Base-by-base conservation (phyloP, 2,888 invertebrate species). In the Atrina japonica region DNA sequence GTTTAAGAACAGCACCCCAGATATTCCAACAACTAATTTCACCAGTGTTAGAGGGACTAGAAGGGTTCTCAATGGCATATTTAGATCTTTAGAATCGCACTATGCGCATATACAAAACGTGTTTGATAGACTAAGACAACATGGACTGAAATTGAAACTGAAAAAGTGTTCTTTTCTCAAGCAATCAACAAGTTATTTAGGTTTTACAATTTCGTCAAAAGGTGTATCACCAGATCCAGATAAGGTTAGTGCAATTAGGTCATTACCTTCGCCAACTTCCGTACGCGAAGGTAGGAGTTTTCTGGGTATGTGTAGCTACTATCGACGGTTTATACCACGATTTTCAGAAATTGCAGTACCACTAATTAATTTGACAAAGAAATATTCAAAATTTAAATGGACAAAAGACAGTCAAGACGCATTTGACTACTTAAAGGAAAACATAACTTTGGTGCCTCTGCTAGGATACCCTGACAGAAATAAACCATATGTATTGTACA, bases 1-100 rank as follows among this genome's bases (percentile, higher is more conserved):
- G n/a, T n/a, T 50, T 73, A 29, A 25, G 45, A 0, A 78, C 69
- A 65, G 72, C 70, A 0, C 71, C 78, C 3, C 23, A 50, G 2
- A 27, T 64, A 14, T 66, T 73, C 43, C 69, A 69, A 50, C 52
- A 66, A 45, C 41, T 76, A 9, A 66, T 78, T 65, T 21, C 43
- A 7, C 50, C 52, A 41, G 76, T 70, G 11, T 56, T 78, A 9
- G 27, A 72, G 18, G 75, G 70, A 2, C 45, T 60, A 6, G 66
- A 63, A 21, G 16, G 59, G 7, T 80, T 76, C 61, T 56, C 68
- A 2, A 49, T 61, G 0, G 58, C 64, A 5, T 73, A 75, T 43
- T 35, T 77, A 0, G 75, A 79, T 47, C 47, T 3, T 0, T 9
- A 21, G 64, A 40, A 30, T 47, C 66, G 16, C 74, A 70, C 47